Percentiles rank a stretch among this genome's conserved stretches.
Evolutionary conservation across 2,797 vertebrate genomes (phyloP).

Genomic region (Molothrus aeneus): DNA sequence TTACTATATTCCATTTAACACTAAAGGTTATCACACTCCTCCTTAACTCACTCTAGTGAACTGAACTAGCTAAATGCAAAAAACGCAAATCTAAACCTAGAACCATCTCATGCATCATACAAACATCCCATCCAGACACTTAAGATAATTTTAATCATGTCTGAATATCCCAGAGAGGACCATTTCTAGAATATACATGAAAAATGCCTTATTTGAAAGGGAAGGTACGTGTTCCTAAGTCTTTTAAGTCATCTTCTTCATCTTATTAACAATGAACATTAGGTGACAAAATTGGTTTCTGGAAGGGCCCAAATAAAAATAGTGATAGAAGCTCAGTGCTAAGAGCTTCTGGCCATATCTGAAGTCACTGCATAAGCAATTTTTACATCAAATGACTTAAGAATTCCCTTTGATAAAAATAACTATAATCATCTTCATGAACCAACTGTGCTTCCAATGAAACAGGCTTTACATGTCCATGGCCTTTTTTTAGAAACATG

Average conservation of each 20-base stretch:
- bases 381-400: neutral
- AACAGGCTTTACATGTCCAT: neutral
- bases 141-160: neutral
- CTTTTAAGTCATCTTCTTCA: neutral
- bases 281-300: neutral
- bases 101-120: neutral
- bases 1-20: neutral
- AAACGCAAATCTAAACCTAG: neutral
- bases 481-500: neutral
- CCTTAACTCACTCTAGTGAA: neutral
- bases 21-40: neutral
- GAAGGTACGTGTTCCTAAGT: fast-evolving
- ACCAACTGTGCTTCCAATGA: neutral
- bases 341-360: neutral
- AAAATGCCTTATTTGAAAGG: neutral
- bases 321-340: neutral
- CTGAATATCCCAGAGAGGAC: neutral
- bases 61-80: neutral
- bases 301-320: neutral
- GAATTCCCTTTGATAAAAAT: neutral
- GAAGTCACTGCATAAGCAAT: neutral
- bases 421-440: neutral
- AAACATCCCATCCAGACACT: neutral
- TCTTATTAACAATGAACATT: neutral
- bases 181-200: neutral